Evolutionary conservation across 2,113 vertebrate genomes (phyloP), one percentile per base, ranked within the genome.

Genomic region (Hippoglossus stenolepis): DNA sequence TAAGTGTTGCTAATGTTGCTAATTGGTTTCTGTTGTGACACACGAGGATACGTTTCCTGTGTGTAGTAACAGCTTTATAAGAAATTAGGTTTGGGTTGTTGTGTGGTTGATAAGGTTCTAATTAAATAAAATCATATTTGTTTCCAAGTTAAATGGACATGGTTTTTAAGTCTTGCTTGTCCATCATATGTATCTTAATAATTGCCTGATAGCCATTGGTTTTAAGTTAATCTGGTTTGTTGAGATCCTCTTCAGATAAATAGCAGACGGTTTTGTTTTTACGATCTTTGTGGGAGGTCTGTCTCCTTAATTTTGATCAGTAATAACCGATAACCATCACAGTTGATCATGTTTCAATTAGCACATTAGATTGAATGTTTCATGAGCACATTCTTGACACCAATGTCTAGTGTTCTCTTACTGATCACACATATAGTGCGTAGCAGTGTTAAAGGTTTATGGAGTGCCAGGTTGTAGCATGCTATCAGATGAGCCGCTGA

Each of bases 401-500:
- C 45, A 18, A 14, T 31, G 6, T 31, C 31, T 31, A 31, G 31
- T 31, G 18, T 77, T 80, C 64, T 35, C 24, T 56, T 31, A 70
- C 59, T 45, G 63, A 73, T 77, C 65, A 53, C 13, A 56, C 31
- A 17, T 58, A 61, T 51, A 9, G 49, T 60, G 12, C 40, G 66
- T 31, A 45, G 28, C 69, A 26, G 15, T 24, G 64, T 59, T 65
- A 1, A 65, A 54, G 38, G n/a, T 56, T 59, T 66, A 4, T 24
- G 53, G 26, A 79, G 43, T 35, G 8, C 2, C 28, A 65, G 26
- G 49, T 66, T 62, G 43, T 57, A 72, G 38, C 38, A 18, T 45
- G 38, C 61, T 49, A 72, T 66, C 9, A 64, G 70, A 62, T n/a
- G 40, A 72, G 49, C 56, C 45, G 68, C 65, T 73, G 65, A 67